These are phyloP conservation scores for Craterocephalus amniculus DNA, from an alignment of 2,797 vertebrate species.

Conservation along the genomic window DNA sequence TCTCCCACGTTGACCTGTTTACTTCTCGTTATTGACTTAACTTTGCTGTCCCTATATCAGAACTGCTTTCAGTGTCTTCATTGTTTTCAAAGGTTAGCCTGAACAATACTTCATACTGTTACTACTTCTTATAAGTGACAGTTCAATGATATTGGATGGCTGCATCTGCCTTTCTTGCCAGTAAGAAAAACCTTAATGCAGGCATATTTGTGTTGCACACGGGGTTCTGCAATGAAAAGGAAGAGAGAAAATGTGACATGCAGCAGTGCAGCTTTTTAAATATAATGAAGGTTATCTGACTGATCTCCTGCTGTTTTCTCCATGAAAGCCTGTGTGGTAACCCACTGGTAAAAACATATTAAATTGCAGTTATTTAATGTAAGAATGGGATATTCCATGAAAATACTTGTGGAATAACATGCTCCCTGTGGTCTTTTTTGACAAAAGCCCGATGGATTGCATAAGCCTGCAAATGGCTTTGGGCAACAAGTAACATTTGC, in stretches of 20 bases:
- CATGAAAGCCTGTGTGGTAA: not conserved
- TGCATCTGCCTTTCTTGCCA: not conserved
- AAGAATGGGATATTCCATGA: not conserved
- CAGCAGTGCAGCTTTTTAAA: not conserved
- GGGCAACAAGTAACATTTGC: not conserved
- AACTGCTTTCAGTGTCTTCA: too few species aligned
- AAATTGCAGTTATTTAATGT: not conserved
- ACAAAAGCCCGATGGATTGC: slow-evolving; percentile 1
- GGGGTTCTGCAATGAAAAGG: not conserved
- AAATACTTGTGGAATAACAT: slow-evolving; percentile 11
- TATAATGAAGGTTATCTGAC: not conserved
- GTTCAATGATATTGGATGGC: not conserved
- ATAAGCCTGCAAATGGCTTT: not conserved
- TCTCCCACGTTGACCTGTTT: not conserved
- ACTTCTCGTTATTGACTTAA: not conserved
- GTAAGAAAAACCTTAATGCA: not conserved
- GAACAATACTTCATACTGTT: not conserved
- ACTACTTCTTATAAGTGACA: not conserved
- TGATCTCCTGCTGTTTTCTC: not conserved
- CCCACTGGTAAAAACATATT: not conserved
- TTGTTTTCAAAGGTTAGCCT: not conserved
- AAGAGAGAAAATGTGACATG: not conserved
- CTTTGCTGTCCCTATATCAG: not conserved
- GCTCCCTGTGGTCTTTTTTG: not conserved
- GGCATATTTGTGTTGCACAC: not conserved